Evolutionary conservation across 2,113 vertebrate genomes (phyloP).

Genomic region (Amia ocellicauda): DNA sequence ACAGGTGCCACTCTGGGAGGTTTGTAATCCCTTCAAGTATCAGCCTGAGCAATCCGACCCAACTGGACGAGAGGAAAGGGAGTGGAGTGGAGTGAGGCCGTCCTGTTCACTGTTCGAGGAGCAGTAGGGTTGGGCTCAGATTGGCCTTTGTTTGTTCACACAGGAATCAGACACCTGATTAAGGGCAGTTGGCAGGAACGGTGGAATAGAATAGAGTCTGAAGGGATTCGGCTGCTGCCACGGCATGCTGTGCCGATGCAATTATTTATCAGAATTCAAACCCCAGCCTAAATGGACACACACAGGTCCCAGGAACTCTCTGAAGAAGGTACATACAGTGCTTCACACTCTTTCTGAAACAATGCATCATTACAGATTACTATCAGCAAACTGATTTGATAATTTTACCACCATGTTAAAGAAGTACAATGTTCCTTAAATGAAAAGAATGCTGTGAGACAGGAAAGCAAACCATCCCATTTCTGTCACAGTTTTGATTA

Average conservation of each 20-base stretch:
- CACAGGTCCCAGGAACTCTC: conserved; percentile 20
- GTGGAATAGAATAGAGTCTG: conserved; percentile 61
- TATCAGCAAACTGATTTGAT: conserved; percentile 28
- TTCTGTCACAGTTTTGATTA: too few relatives aligned
- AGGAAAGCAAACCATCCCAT: too few relatives aligned
- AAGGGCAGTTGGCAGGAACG: conserved; percentile 33
- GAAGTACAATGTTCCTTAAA: too few relatives aligned
- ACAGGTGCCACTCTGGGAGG: conserved; percentile 53
- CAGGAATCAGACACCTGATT: conserved; percentile 50
- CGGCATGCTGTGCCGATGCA: conserved; percentile 77
- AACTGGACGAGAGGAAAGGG: background rate
- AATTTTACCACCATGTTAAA: conserved; percentile 47
- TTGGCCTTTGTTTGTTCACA: conserved; percentile 33
- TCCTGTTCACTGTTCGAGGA: conserved; percentile 43
- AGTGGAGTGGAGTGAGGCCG: background rate
- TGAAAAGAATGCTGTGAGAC: too few relatives aligned
- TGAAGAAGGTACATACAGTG: conserved; percentile 34
- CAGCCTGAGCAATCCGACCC: background rate
- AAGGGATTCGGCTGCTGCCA: conserved; percentile 46
- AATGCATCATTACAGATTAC: conserved; percentile 36
- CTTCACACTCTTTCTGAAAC: conserved; percentile 38
- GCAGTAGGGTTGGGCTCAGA: conserved; percentile 44
- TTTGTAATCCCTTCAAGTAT: conserved; percentile 65
- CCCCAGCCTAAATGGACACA: conserved; percentile 32
- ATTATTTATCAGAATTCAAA: conserved; percentile 53